A percentile compares a stretch with the other conserved stretches of the same genome.
These are phyloP conservation scores for Pachyramphus minor DNA, from an alignment of 2,113 vertebrate genomes.

Conservation along the genomic window DNA sequence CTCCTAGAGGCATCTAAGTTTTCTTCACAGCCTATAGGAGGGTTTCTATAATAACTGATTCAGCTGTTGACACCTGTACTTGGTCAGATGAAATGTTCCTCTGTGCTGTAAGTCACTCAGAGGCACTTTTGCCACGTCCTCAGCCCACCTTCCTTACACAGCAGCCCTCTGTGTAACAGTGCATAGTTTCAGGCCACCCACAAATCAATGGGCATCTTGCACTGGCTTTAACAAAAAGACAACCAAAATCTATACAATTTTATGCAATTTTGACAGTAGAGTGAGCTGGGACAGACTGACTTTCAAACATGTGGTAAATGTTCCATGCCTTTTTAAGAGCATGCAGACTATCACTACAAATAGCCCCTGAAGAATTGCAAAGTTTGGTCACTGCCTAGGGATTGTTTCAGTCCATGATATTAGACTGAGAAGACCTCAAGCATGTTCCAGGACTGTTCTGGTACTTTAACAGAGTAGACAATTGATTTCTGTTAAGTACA, in stretches of 20 bases:
- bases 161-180: not conserved
- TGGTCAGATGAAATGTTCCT: not conserved
- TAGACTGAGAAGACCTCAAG: not conserved
- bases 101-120: not conserved
- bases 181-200: not conserved
- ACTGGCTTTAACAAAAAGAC: not conserved
- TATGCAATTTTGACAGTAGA: not conserved
- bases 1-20: not conserved
- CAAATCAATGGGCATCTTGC: not conserved
- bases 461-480: not conserved
- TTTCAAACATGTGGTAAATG: not conserved
- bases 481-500: not conserved
- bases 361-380: not conserved
- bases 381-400: not conserved
- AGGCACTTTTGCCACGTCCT: not conserved
- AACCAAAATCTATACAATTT: not conserved
- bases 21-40: not conserved
- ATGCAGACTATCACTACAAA: not conserved
- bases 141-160: not conserved
- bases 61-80: not conserved
- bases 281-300: not conserved
- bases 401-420: not conserved
- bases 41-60: not conserved
- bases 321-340: not conserved
- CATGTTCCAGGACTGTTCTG: not conserved